Evolutionary conservation across 2,888 invertebrate genomes (phyloP).

Genomic region (Ischnura elegans): DNA sequence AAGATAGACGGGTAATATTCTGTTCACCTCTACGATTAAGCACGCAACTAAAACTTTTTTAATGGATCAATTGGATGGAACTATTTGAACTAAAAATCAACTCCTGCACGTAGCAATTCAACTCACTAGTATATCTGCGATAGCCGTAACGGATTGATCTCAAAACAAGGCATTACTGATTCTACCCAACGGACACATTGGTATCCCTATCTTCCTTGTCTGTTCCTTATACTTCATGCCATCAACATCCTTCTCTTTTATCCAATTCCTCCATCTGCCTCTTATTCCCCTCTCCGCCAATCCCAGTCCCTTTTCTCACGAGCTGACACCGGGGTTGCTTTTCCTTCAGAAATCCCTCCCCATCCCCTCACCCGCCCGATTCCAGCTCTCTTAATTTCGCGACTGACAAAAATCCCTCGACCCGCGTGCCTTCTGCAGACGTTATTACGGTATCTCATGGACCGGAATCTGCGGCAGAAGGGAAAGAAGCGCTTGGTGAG

Average conservation of each 20-base stretch:
- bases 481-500: background rate
- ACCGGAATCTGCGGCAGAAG: conserved; percentile 54
- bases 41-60: too few relatives aligned
- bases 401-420: conserved; percentile 60
- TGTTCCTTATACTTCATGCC: background rate
- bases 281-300: background rate
- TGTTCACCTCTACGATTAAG: too few relatives aligned
- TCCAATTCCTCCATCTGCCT: background rate
- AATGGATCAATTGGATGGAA: too few relatives aligned
- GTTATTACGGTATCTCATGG: conserved; percentile 58
- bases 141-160: background rate
- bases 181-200: background rate
- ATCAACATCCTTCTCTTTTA: background rate
- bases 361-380: background rate
- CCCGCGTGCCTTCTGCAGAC: conserved; percentile 65
- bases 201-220: background rate
- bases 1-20: too few relatives aligned
- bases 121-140: background rate
- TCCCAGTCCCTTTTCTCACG: background rate
- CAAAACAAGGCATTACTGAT: background rate
- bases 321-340: background rate
- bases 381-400: conserved; percentile 35
- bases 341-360: background rate
- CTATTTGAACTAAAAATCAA: background rate
- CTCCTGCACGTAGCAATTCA: background rate